phyloP scores from a whole-genome alignment of 2,888 invertebrate species.

The Clusia tigrina region DNA sequence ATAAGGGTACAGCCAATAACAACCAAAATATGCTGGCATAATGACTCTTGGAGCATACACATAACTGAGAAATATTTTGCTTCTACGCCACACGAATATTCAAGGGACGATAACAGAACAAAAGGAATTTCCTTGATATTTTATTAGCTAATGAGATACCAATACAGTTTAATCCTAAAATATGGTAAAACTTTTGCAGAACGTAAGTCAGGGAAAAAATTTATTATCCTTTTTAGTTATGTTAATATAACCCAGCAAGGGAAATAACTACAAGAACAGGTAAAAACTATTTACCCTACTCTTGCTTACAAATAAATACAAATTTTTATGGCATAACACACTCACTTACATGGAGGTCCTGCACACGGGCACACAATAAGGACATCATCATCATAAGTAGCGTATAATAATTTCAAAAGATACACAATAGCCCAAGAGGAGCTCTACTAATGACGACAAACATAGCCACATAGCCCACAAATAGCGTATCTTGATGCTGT shows the following conservation, averaged over 20 bases:
- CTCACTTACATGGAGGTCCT: conserved; percentile 32
- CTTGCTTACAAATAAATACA: conserved; percentile 22
- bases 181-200: too few relatives aligned
- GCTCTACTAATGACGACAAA: conserved; percentile 53
- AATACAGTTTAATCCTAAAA: too few relatives aligned
- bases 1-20: too few relatives aligned
- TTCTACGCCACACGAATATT: too few relatives aligned
- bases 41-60: too few relatives aligned
- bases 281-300: conserved; percentile 16
- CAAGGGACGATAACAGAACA: too few relatives aligned
- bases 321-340: conserved; percentile 42
- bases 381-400: conserved; percentile 30
- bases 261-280: conserved; percentile 20
- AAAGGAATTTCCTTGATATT: too few relatives aligned
- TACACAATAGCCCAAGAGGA: background rate
- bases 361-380: conserved; percentile 33
- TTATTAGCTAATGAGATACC: too few relatives aligned
- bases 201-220: too few relatives aligned
- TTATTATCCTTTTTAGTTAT: background rate
- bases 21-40: too few relatives aligned
- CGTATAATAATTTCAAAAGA: conserved; percentile 1
- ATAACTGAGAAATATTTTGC: too few relatives aligned
- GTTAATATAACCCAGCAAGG: conserved; percentile 12
- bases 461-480: too few relatives aligned
- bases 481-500: conserved; percentile 48